Conservation (phyloP, 30 jellyfish, hydroid and myxozoan genomes). For the Chrysaora quinquecirrha region DNA sequence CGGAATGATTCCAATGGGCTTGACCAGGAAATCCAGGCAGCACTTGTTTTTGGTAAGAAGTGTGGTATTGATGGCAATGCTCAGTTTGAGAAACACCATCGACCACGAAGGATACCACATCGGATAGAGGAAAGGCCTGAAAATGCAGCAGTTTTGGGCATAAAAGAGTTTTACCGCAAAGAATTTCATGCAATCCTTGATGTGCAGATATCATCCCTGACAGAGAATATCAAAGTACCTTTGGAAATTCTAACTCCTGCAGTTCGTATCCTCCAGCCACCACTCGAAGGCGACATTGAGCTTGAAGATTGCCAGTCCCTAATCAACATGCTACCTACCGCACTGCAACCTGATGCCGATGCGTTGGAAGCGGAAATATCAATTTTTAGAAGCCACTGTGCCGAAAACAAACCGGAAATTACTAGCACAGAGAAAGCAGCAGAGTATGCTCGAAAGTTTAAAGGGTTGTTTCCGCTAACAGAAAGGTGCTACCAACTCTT, state of each 20-base stretch:
- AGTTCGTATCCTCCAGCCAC: conserved; percentile 13
- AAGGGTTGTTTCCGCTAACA: conserved; percentile 31
- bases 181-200: background rate
- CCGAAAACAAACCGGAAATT: conserved; percentile 24
- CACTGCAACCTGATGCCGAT: conserved; percentile 31
- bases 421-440: conserved; percentile 39
- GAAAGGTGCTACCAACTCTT: conserved; percentile 36
- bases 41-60: conserved; percentile 1
- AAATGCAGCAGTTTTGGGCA: background rate
- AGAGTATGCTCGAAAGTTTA: conserved; percentile 21
- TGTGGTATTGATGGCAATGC: background rate
- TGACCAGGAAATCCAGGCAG: conserved; percentile 22
- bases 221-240: conserved; percentile 15
- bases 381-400: conserved; percentile 20
- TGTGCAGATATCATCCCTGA: conserved; percentile 5
- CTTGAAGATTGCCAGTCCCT: conserved; percentile 15
- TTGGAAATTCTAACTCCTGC: background rate
- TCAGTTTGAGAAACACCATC: background rate
- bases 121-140: background rate
- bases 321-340: conserved; percentile 16
- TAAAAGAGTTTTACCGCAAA: conserved; percentile 3
- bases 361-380: conserved; percentile 32
- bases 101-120: background rate
- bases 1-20: conserved; percentile 7
- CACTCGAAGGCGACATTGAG: background rate